Base-by-base conservation (phyloP, 1,140 invertebrate species). In the Anastrepha obliqua region DNA sequence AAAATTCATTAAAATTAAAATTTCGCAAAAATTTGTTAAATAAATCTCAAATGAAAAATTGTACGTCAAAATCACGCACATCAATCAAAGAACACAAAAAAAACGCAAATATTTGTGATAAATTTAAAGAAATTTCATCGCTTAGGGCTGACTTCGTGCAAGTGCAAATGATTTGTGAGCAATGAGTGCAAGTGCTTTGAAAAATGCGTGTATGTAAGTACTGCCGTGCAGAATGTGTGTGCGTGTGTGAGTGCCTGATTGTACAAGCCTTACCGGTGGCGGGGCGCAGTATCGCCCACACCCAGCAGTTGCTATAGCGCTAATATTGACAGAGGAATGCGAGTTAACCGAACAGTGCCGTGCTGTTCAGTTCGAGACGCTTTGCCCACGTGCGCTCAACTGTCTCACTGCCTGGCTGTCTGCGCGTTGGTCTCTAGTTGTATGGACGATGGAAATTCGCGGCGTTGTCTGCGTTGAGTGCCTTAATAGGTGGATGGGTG, bases 211-310 rank as follows among this genome's bases (percentile, higher is more conserved):
- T 47, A 29, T 81, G 7, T 67, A 67, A 29, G 74, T 81, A 62
- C 15, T 17, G 29, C 29, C 0, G 29, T 29, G 29, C 29, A 29
- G 29, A 13, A 13, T 81, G 51, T 51, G 13, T 47, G 2, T 74
- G 17, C 8, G 15, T 78, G 17, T 51, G 70, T 51, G 17, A 55
- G 55, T 13, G 42, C 17, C 20, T 58, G 44, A 17, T 55, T 2
- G 2, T 81, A 20, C 2, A 55, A 42, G 44, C 17, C 92, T 93
- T 93, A 93, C 92, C 92, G 91, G 91, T 90, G 92, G 91, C 90
- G 92, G 92, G 92, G 92, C 92, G 92, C 92, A 93, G 90, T 93
- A 93, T 93, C 92, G 92, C 92, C 92, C 92, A 93, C 92, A 93
- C 92, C 92, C 92, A 91, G 91, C 92, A 90, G 92, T 93, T 90